A percentile compares a stretch with the other conserved stretches of the same genome.
These are phyloP conservation scores for Miniopterus natalensis DNA, from an alignment of 2,113 vertebrate species.

Conservation along the genomic window DNA sequence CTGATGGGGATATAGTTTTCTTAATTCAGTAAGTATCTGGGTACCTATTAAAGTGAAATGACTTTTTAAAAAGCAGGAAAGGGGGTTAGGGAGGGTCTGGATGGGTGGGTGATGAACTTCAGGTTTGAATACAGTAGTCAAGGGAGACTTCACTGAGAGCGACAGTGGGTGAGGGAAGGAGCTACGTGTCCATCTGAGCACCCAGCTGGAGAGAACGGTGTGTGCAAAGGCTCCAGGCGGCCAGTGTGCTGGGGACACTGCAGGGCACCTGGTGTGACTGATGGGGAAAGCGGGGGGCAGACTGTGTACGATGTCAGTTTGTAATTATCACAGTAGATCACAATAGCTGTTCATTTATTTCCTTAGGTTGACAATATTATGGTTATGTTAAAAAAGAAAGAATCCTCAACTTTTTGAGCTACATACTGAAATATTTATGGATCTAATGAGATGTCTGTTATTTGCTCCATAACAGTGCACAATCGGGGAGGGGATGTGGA, in stretches of 20 bases:
- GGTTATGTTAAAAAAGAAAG: background rate
- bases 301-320: fast-evolving
- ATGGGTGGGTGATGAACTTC: background rate
- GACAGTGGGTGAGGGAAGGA: background rate
- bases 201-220: fast-evolving
- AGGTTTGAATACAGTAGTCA: background rate
- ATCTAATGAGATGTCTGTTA: background rate
- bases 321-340: background rate
- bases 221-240: background rate
- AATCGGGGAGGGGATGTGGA: no score
- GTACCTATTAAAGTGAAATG: background rate
- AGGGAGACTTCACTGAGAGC: background rate
- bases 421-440: background rate
- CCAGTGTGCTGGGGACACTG: no score
- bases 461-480: background rate
- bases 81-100: fast-evolving
- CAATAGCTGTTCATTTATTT: background rate
- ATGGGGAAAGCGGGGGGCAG: background rate
- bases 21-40: background rate
- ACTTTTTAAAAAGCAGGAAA: background rate
- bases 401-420: background rate
- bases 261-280: background rate
- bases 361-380: background rate
- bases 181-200: no score
- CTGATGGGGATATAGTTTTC: background rate